phyloP scores from a whole-genome alignment of 2,113 vertebrate species.

The Ploceus nigricollis region DNA sequence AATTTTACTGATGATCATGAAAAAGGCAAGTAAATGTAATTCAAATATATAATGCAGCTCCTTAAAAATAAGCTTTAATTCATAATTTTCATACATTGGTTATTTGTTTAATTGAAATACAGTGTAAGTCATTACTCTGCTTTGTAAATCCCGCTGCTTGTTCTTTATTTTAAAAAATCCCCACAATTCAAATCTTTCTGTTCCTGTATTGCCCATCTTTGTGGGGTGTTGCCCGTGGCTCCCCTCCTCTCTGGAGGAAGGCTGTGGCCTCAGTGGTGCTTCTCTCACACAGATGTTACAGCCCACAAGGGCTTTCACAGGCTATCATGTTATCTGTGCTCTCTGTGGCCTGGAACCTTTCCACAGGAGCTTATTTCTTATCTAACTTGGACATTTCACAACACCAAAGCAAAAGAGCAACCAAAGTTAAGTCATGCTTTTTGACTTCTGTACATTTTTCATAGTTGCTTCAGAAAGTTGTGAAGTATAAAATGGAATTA shows the following conservation, averaged over 20 bases:
- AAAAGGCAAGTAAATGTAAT: background rate
- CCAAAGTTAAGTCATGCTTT: background rate
- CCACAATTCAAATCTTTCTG: background rate
- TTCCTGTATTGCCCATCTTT: background rate
- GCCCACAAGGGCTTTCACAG: background rate
- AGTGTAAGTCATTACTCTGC: accelerated
- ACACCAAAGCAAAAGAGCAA: conserved; percentile 2
- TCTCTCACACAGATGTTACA: background rate
- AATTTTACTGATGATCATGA: background rate
- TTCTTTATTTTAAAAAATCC: background rate
- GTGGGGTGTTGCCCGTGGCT: background rate
- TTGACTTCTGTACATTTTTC: background rate
- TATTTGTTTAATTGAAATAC: background rate
- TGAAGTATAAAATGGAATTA: background rate
- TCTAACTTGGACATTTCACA: background rate
- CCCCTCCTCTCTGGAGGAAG: background rate
- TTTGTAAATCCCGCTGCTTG: background rate
- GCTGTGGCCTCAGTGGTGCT: accelerated
- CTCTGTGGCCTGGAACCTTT: background rate
- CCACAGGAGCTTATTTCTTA: background rate
- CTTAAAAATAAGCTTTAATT: background rate
- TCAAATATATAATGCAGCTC: background rate
- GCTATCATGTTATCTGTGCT: conserved; percentile 35
- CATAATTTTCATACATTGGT: accelerated
- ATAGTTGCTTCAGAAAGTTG: background rate